These are phyloP conservation scores for Clytia hemisphaerica DNA, from an alignment of 30 jellyfish, hydroid and myxozoan species.

Conservation along the genomic window DNA sequence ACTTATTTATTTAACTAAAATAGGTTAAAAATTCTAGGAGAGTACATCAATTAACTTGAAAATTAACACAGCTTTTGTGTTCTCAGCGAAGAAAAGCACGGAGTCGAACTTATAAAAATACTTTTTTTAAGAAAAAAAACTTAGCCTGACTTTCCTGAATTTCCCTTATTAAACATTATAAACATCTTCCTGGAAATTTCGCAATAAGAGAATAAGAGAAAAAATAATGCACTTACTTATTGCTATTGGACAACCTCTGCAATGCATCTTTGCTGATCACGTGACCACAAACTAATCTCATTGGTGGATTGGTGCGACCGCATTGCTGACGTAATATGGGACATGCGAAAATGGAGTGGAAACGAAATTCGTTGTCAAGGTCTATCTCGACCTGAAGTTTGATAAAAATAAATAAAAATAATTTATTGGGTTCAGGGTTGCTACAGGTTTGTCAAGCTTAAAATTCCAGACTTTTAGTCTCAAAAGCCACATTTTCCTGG, in stretches of 20 bases:
- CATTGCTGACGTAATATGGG: constrained; percentile 94
- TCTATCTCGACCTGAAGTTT: constrained; percentile 72
- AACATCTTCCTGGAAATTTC: no score
- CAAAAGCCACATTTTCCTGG: neutral
- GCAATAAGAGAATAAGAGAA: no score
- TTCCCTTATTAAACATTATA: no score
- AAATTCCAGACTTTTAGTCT: neutral
- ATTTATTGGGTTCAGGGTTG: neutral
- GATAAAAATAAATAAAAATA: neutral
- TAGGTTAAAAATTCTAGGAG: no score
- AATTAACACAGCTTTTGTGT: no score
- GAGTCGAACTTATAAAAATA: no score
- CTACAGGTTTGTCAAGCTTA: neutral
- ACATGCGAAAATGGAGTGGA: constrained; percentile 88
- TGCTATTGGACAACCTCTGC: constrained; percentile 64
- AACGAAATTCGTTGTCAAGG: constrained; percentile 76
- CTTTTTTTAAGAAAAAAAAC: no score
- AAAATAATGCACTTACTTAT: constrained; percentile 43
- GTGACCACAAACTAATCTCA: constrained; percentile 95
- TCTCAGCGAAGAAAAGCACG: no score
- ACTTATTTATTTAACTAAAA: no score
- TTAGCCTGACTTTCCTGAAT: no score
- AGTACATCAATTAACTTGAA: no score
- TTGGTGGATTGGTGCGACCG: constrained; percentile 94
- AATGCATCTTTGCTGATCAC: constrained; percentile 90